Base-by-base conservation (phyloP, 2,888 invertebrate species). In the Eupithecia dodoneata region DNA sequence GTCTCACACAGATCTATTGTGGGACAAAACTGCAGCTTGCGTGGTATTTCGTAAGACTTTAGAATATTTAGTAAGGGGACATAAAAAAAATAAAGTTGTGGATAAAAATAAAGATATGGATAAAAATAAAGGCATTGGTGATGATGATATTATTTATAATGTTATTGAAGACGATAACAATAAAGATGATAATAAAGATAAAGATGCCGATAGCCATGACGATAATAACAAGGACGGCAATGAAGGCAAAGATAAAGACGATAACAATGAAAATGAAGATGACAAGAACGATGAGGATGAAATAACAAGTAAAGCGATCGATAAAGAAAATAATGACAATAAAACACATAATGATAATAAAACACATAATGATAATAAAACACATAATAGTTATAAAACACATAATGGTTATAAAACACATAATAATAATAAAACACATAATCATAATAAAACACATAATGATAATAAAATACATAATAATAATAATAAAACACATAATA, bases 1-100 rank as follows among this genome's bases (percentile, higher is more conserved):
- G 15, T 87, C 86, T 72, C 93, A 93, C 45, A 88, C 89, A 0
- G 92, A 93, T 47, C 91, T 93, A 74, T 87, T 92, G n/a, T 93
- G 91, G 90, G 90, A 90, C 0, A 76, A 81, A 0, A 70, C 87
- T 10, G 90, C 91, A 3, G 79, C 89, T 52, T 77, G 71, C 42
- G 72, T 88, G 45, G 84, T 93, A 1, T 92, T 89, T 79, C 76
- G 76, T 13, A 91, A 89, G 87, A 79, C 92, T 45, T 71, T 92
- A 4, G 84, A 90, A 15, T 87, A 85, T 78, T 83, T 93, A 67
- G 79, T 84, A 75, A 83, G 84, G 49, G 87, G 85, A 4, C 78
- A 42, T 41, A 66, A 66, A 66, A 7, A 66, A 2, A 15, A 15
- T 66, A 66, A 15, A 7, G 59, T 59, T 3, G 18, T 18, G 3